Conservation (phyloP, 2,888 invertebrate genomes). For the Xanthorhoe spadicearia region DNA sequence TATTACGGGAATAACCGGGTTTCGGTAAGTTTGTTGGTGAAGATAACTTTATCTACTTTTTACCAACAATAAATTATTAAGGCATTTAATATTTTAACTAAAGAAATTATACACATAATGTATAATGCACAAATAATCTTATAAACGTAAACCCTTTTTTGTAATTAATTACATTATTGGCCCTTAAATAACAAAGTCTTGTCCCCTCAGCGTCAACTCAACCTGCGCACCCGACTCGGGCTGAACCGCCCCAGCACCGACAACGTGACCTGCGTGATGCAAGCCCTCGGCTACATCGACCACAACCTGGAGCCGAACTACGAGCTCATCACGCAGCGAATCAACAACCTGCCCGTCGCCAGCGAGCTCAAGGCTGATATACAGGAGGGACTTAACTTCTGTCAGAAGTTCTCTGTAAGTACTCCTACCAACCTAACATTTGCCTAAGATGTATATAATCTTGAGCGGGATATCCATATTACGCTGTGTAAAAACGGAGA, state of each 20-base stretch:
- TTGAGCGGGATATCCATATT: too few relatives aligned
- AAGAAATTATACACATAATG: too few relatives aligned
- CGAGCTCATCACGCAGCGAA: constrained; percentile 86
- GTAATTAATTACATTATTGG: neutral
- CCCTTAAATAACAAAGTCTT: neutral
- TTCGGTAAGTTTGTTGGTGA: constrained; percentile 70
- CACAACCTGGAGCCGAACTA: constrained; percentile 87
- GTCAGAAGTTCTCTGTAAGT: constrained; percentile 88
- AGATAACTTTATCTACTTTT: too few relatives aligned
- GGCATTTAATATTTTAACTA: too few relatives aligned
- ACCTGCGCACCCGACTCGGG: constrained; percentile 86
- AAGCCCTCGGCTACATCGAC: constrained; percentile 88
- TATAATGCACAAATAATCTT: too few relatives aligned
- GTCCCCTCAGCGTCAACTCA: constrained; percentile 83
- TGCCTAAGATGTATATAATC: neutral
- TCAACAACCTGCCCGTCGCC: constrained; percentile 85
- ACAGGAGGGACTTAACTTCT: constrained; percentile 87
- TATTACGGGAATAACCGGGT: constrained; percentile 78
- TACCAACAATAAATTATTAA: too few relatives aligned
- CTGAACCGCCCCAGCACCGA: constrained; percentile 80
- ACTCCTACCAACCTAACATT: too few relatives aligned
- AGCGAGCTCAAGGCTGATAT: constrained; percentile 87
- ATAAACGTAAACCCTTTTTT: too few relatives aligned
- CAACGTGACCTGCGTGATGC: constrained; percentile 89
- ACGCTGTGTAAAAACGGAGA: too few relatives aligned